Evolutionary conservation across 2,888 invertebrate species (phyloP).

Genomic region (Gari tellinella): DNA sequence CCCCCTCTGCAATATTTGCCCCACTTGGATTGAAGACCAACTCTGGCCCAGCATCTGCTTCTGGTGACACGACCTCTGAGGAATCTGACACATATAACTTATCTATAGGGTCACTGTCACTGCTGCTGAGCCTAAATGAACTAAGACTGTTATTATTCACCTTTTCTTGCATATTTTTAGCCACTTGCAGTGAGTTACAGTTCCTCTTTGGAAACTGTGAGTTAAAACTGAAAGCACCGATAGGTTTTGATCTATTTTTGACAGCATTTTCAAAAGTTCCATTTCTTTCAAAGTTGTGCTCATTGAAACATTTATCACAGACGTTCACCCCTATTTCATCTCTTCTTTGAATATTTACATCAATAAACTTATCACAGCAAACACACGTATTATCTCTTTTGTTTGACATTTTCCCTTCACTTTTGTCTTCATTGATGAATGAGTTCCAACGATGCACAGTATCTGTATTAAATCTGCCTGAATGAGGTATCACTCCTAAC

Average conservation of each 20-base stretch:
- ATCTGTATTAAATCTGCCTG: too few relatives aligned
- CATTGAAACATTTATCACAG: constrained; percentile 53
- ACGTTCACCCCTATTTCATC: constrained; percentile 43
- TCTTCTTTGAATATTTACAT: constrained; percentile 28
- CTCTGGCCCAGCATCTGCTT: constrained; percentile 34
- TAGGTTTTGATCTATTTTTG: constrained; percentile 22
- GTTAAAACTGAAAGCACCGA: constrained; percentile 14
- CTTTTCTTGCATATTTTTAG: constrained; percentile 32
- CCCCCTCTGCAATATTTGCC: too few relatives aligned
- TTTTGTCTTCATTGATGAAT: neutral
- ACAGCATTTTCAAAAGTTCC: constrained; percentile 28
- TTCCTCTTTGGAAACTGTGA: constrained; percentile 28
- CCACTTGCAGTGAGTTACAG: constrained; percentile 9
- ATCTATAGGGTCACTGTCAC: constrained; percentile 49
- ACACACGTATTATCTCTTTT: constrained; percentile 37
- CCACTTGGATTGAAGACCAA: constrained; percentile 19
- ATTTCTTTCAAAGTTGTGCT: constrained; percentile 31
- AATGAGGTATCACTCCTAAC: too few relatives aligned
- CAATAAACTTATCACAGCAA: constrained; percentile 48
- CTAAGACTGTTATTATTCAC: constrained; percentile 36
- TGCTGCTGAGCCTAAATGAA: constrained; percentile 37
- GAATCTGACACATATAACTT: constrained; percentile 44
- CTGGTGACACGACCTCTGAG: constrained; percentile 49
- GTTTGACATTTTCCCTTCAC: constrained; percentile 4
- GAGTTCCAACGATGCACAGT: too few relatives aligned